Evolutionary conservation across 2,888 invertebrate species (phyloP).

Genomic region (Philonicus albiceps): DNA sequence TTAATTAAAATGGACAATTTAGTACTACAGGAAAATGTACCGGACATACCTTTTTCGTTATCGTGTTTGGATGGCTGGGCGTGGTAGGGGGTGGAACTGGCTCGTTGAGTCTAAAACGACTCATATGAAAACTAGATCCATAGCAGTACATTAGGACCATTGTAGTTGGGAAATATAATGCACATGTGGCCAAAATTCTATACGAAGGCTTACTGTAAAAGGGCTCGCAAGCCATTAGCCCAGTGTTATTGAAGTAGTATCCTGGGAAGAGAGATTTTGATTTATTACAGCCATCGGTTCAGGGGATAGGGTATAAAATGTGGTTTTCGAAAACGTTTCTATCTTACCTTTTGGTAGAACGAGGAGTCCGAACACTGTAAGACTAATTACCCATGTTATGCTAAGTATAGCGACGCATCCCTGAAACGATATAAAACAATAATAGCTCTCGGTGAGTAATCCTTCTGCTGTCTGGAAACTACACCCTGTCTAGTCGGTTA

Average conservation of each 20-base stretch:
- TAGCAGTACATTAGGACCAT: slow-evolving; percentile 94
- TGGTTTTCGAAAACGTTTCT: not conserved
- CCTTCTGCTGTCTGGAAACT: not conserved
- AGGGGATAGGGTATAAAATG: not conserved
- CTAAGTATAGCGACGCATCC: slow-evolving; percentile 86
- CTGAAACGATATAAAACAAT: slow-evolving; percentile 63
- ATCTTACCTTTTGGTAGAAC: slow-evolving; percentile 77
- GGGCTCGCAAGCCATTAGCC: slow-evolving; percentile 86
- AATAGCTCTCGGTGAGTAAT: not conserved
- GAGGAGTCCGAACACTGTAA: slow-evolving; percentile 82
- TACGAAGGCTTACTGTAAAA: slow-evolving; percentile 78
- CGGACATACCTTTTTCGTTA: slow-evolving; percentile 50
- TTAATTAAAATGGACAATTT: slow-evolving; percentile 17
- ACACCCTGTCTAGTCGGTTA: not conserved
- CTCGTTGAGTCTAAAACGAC: slow-evolving; percentile 72
- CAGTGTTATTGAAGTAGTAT: slow-evolving; percentile 87
- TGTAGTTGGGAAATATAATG: slow-evolving; percentile 89
- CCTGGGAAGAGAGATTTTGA: slow-evolving; percentile 62
- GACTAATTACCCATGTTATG: slow-evolving; percentile 84
- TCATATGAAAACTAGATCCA: slow-evolving; percentile 88
- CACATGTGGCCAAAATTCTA: slow-evolving; percentile 84
- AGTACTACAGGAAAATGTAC: not conserved
- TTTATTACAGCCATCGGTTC: not conserved
- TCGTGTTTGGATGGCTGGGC: slow-evolving; percentile 52
- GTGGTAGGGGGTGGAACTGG: slow-evolving; percentile 63